Evolutionary conservation across 2,888 invertebrate genomes (phyloP), one percentile per base, ranked within the genome.

Genomic region (Deroplatys truncata): DNA sequence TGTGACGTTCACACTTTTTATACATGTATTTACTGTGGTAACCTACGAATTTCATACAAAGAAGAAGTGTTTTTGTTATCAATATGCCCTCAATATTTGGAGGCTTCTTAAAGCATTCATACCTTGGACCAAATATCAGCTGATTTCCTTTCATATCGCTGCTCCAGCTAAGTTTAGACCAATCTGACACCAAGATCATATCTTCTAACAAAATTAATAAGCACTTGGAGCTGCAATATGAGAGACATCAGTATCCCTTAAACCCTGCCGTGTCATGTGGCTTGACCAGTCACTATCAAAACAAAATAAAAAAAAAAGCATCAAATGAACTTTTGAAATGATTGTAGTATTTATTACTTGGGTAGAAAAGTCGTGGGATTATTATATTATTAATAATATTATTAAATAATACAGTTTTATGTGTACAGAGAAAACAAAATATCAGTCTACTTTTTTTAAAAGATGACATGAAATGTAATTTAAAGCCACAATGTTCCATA

Each of bases 341-440:
- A 91, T 90, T 90, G 91, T 91, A 91, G 91, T 91, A 91, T 91
- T 91, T 91, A 91, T 91, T 91, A 91, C 91, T 91, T 91, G 91
- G 90, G 91, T 91, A 91, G 91, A 88, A 90, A 91, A 91, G 90
- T 89, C 84, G 90, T 90, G 91, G 90, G 90, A 91, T 90, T 90
- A 91, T 91, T 90, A 91, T 87, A 91, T 90, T 90, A 91, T 91
- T 90, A 91, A 89, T 91, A 91, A 83, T 90, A 91, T 90, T 91
- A 90, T 91, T 91, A 91, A 91, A 91, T 91, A 91, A 91, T 91
- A 90, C 91, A 91, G 90, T 91, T 91, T 91, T 91, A 91, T 91
- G 91, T 91, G 91, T 91, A 91, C 90, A 91, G 91, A 91, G 90
- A 91, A 29, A 82, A 72, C 56, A 72, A 25, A 72, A 20, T 72